Evolutionary conservation across 2,888 invertebrate species (phyloP).

Genomic region (Panzeria rudis): DNA sequence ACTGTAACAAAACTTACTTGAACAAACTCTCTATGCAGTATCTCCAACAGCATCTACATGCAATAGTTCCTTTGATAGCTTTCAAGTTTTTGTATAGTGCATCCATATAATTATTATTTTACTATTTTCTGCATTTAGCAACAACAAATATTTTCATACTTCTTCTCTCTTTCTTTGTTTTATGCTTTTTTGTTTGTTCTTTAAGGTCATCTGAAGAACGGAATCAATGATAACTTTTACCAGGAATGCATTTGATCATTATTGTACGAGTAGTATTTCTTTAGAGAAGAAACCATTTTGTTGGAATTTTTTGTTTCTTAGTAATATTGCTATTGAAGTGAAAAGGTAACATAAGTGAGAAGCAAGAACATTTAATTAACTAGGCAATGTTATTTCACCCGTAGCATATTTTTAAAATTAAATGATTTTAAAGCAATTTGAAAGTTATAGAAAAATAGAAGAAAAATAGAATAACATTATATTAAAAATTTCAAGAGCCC

Average conservation of each 20-base stretch:
- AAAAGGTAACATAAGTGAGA: not conserved
- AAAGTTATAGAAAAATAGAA: too few relatives aligned
- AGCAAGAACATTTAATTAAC: too few relatives aligned
- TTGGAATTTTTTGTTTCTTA: not conserved
- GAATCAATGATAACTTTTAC: slow-evolving; percentile 6
- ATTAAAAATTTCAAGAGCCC: too few relatives aligned
- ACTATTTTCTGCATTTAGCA: not conserved
- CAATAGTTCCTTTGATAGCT: not conserved
- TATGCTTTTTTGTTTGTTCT: too few relatives aligned
- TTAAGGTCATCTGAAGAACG: slow-evolving; percentile 61
- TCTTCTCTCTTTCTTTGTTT: not conserved
- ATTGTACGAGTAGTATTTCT: too few relatives aligned
- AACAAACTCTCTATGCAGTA: not conserved
- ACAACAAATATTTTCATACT: not conserved
- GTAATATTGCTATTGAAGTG: not conserved
- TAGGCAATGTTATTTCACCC: too few relatives aligned
- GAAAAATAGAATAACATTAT: too few relatives aligned
- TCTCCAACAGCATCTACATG: not conserved
- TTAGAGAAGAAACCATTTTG: not conserved
- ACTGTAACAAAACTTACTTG: not conserved
- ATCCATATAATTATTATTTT: not conserved
- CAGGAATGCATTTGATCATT: too few relatives aligned
- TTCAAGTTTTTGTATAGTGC: not conserved
- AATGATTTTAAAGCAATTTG: too few relatives aligned
- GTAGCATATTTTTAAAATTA: too few relatives aligned